Evolutionary conservation across 2,113 vertebrate genomes (phyloP).

Genomic region (Alosa alosa): DNA sequence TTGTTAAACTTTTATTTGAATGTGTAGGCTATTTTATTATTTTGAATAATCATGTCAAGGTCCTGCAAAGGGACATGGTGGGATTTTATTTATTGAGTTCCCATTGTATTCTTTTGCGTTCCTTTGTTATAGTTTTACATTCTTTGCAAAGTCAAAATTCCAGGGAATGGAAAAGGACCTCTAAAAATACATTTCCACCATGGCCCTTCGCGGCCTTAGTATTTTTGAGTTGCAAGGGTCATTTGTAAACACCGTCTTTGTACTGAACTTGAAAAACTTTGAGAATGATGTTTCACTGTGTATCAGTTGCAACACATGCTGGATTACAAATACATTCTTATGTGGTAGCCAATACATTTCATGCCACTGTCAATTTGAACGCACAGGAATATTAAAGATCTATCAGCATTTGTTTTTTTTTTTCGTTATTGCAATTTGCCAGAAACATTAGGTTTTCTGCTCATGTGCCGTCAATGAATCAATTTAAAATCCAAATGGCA

Average conservation of each 20-base stretch:
- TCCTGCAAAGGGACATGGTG: too few relatives aligned
- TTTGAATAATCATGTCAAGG: too few relatives aligned
- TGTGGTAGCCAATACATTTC: background rate
- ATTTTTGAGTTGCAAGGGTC: background rate
- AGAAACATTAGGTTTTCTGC: background rate
- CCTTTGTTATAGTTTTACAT: too few relatives aligned
- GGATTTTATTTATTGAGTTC: too few relatives aligned
- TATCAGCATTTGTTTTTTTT: background rate
- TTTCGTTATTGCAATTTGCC: background rate
- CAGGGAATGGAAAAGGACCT: too few relatives aligned
- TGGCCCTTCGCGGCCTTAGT: too few relatives aligned
- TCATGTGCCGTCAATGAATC: background rate
- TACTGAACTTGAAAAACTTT: background rate
- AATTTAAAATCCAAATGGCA: too few relatives aligned
- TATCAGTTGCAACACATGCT: background rate
- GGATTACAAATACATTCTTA: background rate
- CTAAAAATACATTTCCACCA: too few relatives aligned
- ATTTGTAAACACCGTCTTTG: background rate
- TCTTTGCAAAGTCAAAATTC: too few relatives aligned
- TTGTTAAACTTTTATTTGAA: too few relatives aligned
- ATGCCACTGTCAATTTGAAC: background rate
- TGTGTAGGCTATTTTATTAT: too few relatives aligned
- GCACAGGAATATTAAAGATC: background rate
- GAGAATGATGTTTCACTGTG: background rate
- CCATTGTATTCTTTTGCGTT: too few relatives aligned